Conservation (phyloP, 2,888 invertebrate species). For the Melieria crassipennis region DNA sequence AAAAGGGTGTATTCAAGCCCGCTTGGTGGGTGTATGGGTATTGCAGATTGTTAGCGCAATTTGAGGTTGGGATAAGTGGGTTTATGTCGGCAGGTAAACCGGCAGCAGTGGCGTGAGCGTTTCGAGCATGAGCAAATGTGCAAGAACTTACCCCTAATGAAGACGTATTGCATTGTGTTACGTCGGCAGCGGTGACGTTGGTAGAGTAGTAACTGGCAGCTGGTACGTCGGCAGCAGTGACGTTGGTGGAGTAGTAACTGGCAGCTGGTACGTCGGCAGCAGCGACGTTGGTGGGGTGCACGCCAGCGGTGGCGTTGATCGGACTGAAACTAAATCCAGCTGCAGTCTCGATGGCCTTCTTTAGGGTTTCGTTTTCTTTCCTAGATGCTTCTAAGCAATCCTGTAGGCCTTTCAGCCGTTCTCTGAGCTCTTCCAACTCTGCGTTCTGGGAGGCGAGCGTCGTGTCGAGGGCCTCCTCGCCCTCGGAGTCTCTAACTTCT, state of each 20-base stretch:
- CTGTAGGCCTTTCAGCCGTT: neutral
- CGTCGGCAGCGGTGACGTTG: neutral
- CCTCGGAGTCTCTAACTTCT: neutral
- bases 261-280: neutral
- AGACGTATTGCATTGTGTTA: neutral
- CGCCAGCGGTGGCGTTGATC: no score
- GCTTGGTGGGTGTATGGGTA: neutral
- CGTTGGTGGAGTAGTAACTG: neutral
- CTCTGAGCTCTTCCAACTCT: neutral
- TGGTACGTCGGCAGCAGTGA: neutral
- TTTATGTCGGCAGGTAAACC: neutral
- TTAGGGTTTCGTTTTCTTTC: neutral
- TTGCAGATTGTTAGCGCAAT: neutral
- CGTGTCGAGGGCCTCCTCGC: neutral
- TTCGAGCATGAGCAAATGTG: neutral
- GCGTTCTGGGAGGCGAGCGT: neutral
- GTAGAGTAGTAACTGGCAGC: neutral
- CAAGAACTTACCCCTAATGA: neutral
- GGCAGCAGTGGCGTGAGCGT: neutral
- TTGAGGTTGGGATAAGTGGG: neutral
- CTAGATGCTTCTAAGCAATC: neutral
- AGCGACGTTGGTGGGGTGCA: neutral
- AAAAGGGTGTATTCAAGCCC: neutral
- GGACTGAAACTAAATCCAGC: no score
- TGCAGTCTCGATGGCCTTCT: neutral